These are phyloP conservation scores for Fulmarus glacialis DNA, from an alignment of 2,113 vertebrate species.

Conservation along the genomic window DNA sequence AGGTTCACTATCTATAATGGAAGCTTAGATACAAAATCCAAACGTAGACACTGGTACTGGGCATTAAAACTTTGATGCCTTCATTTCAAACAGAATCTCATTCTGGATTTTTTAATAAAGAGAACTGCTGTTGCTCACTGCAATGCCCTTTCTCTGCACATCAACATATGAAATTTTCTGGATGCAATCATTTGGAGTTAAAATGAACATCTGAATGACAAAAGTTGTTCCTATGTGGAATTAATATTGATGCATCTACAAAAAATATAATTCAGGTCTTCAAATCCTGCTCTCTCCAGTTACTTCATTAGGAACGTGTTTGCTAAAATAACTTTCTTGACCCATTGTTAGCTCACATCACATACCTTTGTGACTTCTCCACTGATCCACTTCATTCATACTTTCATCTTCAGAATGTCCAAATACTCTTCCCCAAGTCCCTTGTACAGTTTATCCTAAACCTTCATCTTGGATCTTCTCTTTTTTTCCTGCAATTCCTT, in stretches of 20 bases:
- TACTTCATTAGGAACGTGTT: not conserved
- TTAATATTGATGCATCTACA: not conserved
- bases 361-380: not conserved
- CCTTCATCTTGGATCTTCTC: not conserved
- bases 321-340: not conserved
- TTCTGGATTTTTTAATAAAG: not conserved
- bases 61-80: not conserved
- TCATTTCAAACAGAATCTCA: not conserved
- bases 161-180: not conserved
- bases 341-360: not conserved
- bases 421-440: not conserved
- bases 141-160: not conserved
- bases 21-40: not conserved
- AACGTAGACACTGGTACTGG: accelerated
- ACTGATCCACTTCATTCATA: too few relatives aligned
- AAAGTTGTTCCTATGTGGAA: not conserved
- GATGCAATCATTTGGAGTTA: not conserved
- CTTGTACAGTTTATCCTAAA: not conserved
- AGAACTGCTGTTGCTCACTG: not conserved
- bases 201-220: not conserved
- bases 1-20: not conserved
- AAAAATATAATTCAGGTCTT: not conserved
- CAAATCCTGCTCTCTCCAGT: not conserved
- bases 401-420: not conserved
- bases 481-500: not conserved